A percentile compares a stretch with the other conserved stretches of the same genome.
These are phyloP conservation scores for Calidris pugnax DNA, from an alignment of 2,113 vertebrate species.

Conservation along the genomic window DNA sequence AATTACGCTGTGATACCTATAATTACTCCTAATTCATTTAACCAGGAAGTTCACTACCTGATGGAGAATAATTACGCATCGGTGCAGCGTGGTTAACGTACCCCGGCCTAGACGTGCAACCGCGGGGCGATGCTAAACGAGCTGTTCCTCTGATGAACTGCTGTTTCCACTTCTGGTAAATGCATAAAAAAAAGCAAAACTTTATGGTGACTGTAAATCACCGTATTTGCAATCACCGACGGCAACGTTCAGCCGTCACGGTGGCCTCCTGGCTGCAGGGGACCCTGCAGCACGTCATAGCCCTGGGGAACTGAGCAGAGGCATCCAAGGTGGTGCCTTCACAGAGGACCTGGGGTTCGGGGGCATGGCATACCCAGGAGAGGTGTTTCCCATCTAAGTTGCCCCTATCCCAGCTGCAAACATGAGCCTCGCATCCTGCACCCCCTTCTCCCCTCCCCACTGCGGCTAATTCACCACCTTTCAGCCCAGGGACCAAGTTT, in stretches of 20 bases:
- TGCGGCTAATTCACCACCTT: neutral
- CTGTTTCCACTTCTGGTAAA: neutral
- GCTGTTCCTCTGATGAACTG: neutral
- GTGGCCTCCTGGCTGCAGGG: neutral
- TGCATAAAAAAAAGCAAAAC: neutral
- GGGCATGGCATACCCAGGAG: rapidly evolving
- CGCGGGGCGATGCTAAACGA: rapidly evolving
- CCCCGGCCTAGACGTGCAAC: neutral
- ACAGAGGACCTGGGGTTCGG: rapidly evolving
- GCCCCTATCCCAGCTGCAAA: neutral
- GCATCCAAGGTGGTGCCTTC: neutral
- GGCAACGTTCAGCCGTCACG: rapidly evolving
- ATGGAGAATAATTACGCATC: neutral
- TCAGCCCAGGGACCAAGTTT: neutral
- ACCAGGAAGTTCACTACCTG: constrained; percentile 12
- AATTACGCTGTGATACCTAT: neutral
- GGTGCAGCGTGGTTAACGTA: neutral
- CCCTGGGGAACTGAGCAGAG: neutral
- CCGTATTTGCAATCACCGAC: too few species aligned
- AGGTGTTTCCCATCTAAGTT: neutral
- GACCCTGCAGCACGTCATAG: rapidly evolving
- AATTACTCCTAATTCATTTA: constrained; percentile 18
- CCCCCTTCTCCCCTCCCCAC: neutral
- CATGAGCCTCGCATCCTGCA: neutral
- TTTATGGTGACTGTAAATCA: neutral